These are phyloP conservation scores for Eulimnadia texana DNA, from an alignment of 1,140 invertebrate species.

Conservation along the genomic window DNA sequence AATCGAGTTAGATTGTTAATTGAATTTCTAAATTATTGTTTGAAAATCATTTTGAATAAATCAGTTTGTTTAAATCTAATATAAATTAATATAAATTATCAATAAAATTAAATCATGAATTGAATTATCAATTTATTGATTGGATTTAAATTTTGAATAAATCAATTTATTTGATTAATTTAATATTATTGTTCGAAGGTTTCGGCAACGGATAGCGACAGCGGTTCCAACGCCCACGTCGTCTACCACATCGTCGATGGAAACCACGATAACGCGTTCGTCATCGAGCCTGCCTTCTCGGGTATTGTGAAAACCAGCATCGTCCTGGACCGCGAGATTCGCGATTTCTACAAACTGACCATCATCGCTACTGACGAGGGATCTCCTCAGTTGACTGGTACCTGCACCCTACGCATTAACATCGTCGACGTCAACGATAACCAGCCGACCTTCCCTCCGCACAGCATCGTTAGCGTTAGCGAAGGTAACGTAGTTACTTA, in stretches of 20 bases:
- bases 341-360: constrained; percentile 73
- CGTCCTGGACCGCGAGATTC: constrained; percentile 81
- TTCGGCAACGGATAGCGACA: constrained; percentile 71
- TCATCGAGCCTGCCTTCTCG: constrained; percentile 80
- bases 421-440: constrained; percentile 91
- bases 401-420: constrained; percentile 69
- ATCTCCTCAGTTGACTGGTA: constrained; percentile 77
- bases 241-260: constrained; percentile 90
- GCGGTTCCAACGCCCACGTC: constrained; percentile 65
- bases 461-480: constrained; percentile 61
- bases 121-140: too few relatives aligned
- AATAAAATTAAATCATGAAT: too few relatives aligned
- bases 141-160: too few relatives aligned
- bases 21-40: too few relatives aligned
- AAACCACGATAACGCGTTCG: constrained; percentile 88
- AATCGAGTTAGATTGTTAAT: too few relatives aligned
- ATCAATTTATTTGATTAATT: background rate
- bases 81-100: too few relatives aligned
- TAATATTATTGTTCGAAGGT: constrained; percentile 31
- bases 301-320: constrained; percentile 88
- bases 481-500: constrained; percentile 51
- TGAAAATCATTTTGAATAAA: too few relatives aligned
- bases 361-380: constrained; percentile 90
- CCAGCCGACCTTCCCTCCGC: constrained; percentile 84
- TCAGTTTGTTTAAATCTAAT: too few relatives aligned